Base-by-base conservation (phyloP, 1,140 invertebrate species). In the Mya arenaria region DNA sequence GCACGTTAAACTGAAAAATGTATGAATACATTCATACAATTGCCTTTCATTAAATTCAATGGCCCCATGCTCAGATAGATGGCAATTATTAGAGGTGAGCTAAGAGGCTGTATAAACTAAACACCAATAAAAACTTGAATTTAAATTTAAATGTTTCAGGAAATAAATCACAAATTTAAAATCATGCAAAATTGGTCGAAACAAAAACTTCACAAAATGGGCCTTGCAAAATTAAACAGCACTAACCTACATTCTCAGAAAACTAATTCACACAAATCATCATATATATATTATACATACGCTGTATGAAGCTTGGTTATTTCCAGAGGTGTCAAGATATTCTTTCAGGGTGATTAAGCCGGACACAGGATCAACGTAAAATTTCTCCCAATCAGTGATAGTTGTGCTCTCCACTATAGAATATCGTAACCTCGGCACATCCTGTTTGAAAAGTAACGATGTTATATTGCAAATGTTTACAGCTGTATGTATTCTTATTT, bases 311-410 rank as follows among this genome's bases (percentile, higher is more conserved):
- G 41, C 55, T 37, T 30, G 39, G 17, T 55, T 78, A 41, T 58
- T 44, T 10, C 48, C 48, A 37, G 77, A 68, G 30, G 25, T 44
- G 10, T 39, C 41, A 0, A 87, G 58, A 17, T 62, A 65, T 6
- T 56, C 41, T 44, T 71, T 55, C 17, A 87, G 58, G 4, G 66
- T 75, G 32, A 85, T 73, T 6, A 66, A 32, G 15, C 86, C 84
- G 8, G 84, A 72, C n/a, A 44, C 6, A 34, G 56, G 52, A 62
- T 87, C 68, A 25, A 85, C 41, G 58, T 81, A 79, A 71, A 86
- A 86, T 41, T 83, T 79, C 0, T 78, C 44, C 34, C 41, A 75
- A 56, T 68, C 58, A 10, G 34, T 32, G 37, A 41, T 66, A 17
- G 17, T 25, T 32, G 19, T 10, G 5, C 44, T 62, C 58, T 73